Evolutionary conservation across 2,113 vertebrate genomes (phyloP).

Genomic region (Cromileptes altivelis): DNA sequence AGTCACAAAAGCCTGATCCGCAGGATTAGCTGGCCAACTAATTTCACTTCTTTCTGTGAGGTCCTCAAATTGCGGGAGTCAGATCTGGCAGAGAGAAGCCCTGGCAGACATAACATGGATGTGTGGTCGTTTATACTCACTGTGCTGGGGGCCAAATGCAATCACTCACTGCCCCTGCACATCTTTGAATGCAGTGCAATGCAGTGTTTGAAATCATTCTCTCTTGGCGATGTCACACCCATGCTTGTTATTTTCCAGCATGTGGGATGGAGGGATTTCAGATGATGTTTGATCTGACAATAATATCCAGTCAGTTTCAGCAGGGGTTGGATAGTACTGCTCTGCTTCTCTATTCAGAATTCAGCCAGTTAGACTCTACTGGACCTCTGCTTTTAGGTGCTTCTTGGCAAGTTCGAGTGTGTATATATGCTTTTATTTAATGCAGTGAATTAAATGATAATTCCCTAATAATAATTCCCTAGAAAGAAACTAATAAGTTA

Average conservation of each 20-base stretch:
- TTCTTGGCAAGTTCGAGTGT: not conserved
- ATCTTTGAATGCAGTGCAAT: constrained; percentile 32
- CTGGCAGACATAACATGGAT: constrained; percentile 79
- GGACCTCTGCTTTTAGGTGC: not conserved
- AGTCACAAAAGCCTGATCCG: constrained; percentile 84
- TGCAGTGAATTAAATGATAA: too few species aligned
- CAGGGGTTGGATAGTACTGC: not conserved
- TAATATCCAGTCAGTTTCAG: constrained; percentile 20
- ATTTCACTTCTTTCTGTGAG: constrained; percentile 88
- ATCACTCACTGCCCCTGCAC: constrained; percentile 55
- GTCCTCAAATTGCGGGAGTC: constrained; percentile 83
- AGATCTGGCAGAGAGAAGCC: constrained; percentile 69
- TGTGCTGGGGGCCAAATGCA: constrained; percentile 44
- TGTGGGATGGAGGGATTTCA: constrained; percentile 15
- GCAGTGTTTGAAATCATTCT: constrained; percentile 38
- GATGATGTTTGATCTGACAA: constrained; percentile 33
- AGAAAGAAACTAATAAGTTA: too few species aligned
- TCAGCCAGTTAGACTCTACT: too few species aligned
- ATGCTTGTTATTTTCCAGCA: not conserved
- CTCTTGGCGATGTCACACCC: not conserved
- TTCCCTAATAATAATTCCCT: too few species aligned
- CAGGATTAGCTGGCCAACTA: constrained; percentile 85
- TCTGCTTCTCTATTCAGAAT: not conserved
- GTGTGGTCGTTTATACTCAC: constrained; percentile 60
- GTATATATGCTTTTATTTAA: not conserved